Evolutionary conservation across 2,113 vertebrate genomes (phyloP), one percentile per base, ranked within the genome.

Genomic region (Mustelus asterias): DNA sequence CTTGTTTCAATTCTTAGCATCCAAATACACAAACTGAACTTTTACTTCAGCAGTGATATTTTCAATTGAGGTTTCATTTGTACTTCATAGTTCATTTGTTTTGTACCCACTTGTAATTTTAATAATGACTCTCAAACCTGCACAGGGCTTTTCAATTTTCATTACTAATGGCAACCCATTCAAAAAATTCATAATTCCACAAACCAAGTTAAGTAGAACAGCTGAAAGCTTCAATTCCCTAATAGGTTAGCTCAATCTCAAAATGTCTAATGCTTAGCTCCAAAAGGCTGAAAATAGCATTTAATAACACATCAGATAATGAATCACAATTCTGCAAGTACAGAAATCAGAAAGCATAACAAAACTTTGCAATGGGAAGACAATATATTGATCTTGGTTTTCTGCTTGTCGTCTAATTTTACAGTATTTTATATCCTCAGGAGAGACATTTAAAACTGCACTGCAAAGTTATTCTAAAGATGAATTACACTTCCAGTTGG

Each of bases 381-480:
- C 86, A 89, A 29, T 13, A 58, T 63, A 33, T 90, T 24, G 20
- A 29, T 90, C 1, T 90, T 13, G 16, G 88, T 58, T 58, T 90
- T 90, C 24, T 58, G 48, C 48, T 88, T 60, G 48, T 22, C 13
- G 11, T 90, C 88, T 16, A 90, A 33, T 90, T 33, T 60, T 90
- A 54, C 9, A n/a, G 54, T n/a, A 16, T 90, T 90, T 29, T 6
- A 63, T 60, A 33, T 90, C 24, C 88, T 90, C 88, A 63, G 48
- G 88, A 90, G 88, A 90, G 54, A 60, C 29, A 89, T 90, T 60
- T 60, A 90, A 90, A 90, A 90, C 11, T 67, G 37, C 58, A 69
- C 90, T 94, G 85, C 54, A 69, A 94, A 94, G 4, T 26, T 69
- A 94, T 22, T 69, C 58, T n/a, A 24, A 41, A 41, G n/a, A 70